Conservation (phyloP, 2,113 vertebrate genomes). For the Scomber colias region DNA sequence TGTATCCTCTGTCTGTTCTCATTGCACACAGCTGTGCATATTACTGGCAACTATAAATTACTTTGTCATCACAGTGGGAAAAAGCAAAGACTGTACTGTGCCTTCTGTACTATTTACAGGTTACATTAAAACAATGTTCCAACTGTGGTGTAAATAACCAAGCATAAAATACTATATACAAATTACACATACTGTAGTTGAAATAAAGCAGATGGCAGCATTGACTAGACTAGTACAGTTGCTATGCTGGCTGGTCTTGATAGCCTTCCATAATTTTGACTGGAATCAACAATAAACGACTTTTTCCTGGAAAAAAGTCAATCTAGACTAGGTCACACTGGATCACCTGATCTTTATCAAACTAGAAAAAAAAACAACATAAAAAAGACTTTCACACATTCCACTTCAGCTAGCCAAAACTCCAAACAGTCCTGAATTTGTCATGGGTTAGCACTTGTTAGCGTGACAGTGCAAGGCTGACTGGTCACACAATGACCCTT, state of each 20-base stretch:
- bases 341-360: slow-evolving; percentile 37
- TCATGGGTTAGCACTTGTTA: slow-evolving; percentile 56
- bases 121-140: not conserved
- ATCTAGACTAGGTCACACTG: slow-evolving; percentile 28
- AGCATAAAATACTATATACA: not conserved
- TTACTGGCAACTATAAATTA: slow-evolving; percentile 14
- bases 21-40: slow-evolving; percentile 31
- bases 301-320: slow-evolving; percentile 52
- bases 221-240: not conserved
- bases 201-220: slow-evolving; percentile 1
- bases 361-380: slow-evolving; percentile 32
- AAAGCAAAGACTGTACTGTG: not conserved
- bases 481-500: slow-evolving; percentile 46
- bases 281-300: slow-evolving; percentile 26
- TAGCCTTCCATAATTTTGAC: slow-evolving; percentile 18
- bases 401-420: slow-evolving; percentile 28
- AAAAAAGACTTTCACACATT: slow-evolving; percentile 35
- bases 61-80: slow-evolving; percentile 28
- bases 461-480: slow-evolving; percentile 46
- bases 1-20: slow-evolving; percentile 19
- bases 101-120: not conserved
- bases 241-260: not conserved
- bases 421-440: slow-evolving; percentile 38
- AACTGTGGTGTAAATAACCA: not conserved
- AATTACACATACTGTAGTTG: not conserved